Evolutionary conservation across 2,113 vertebrate genomes (phyloP).

Genomic region (zebrafish (Danio rerio)): DNA sequence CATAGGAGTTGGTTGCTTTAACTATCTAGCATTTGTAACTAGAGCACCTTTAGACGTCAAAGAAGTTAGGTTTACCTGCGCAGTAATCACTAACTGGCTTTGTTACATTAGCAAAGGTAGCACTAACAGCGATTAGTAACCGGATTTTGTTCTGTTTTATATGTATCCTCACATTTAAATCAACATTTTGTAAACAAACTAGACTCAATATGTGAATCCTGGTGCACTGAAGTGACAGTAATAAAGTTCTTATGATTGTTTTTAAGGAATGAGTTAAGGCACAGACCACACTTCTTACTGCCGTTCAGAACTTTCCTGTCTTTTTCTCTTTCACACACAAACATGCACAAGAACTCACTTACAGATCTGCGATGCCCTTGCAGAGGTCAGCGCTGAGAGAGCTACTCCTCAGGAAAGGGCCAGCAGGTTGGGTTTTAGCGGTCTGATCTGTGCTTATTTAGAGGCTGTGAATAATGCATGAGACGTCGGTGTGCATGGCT

Average conservation of each 20-base stretch:
- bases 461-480: slow-evolving; percentile 77
- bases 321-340: slow-evolving; percentile 3
- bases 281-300: neutral
- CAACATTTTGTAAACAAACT: neutral
- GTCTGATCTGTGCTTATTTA: slow-evolving; percentile 72
- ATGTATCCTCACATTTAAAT: neutral
- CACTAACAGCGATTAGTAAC: neutral
- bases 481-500: slow-evolving; percentile 61
- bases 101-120: neutral
- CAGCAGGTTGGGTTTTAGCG: slow-evolving; percentile 58
- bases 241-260: neutral
- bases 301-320: neutral
- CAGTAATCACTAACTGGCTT: no score
- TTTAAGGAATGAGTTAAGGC: neutral
- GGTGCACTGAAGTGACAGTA: neutral
- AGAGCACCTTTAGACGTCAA: no score
- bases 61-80: no score
- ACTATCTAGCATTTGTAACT: no score
- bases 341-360: slow-evolving; percentile 35
- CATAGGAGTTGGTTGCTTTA: no score
- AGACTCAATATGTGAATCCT: neutral
- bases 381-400: slow-evolving; percentile 62
- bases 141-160: neutral
- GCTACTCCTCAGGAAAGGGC: slow-evolving; percentile 55
- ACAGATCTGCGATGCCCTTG: slow-evolving; percentile 58